Evolutionary conservation across 2,113 vertebrate species (phyloP).

Genomic region (Xyrauchen texanus): DNA sequence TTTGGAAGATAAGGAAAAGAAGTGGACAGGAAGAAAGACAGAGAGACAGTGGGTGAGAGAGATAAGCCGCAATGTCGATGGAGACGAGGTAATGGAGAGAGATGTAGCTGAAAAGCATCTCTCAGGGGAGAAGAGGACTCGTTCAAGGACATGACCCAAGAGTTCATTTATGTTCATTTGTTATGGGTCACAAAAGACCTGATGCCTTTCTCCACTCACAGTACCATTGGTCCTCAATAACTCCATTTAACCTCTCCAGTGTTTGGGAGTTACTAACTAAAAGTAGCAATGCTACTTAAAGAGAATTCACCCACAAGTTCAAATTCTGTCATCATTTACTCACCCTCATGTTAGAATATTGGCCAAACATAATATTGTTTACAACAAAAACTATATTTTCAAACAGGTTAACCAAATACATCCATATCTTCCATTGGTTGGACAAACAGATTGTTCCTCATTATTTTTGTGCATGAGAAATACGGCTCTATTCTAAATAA

Average conservation of each 20-base stretch:
- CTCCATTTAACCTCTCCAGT: not conserved
- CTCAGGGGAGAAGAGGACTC: slow-evolving; percentile 37
- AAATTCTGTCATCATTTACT: too few relatives aligned
- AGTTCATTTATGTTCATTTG: slow-evolving; percentile 54
- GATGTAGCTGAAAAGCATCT: slow-evolving; percentile 32
- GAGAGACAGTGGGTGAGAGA: slow-evolving; percentile 11
- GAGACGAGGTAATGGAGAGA: slow-evolving; percentile 35
- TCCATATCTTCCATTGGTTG: too few relatives aligned
- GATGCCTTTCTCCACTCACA: slow-evolving; percentile 42
- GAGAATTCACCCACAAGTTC: too few relatives aligned
- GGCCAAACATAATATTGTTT: too few relatives aligned
- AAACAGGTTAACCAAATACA: too few relatives aligned
- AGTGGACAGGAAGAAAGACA: slow-evolving; percentile 11
- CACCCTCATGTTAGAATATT: too few relatives aligned
- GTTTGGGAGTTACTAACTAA: too few relatives aligned
- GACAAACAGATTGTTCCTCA: too few relatives aligned
- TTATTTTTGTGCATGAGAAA: too few relatives aligned
- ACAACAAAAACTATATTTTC: too few relatives aligned
- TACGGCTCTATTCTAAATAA: too few relatives aligned
- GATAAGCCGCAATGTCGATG: slow-evolving; percentile 19
- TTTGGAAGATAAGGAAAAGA: not conserved
- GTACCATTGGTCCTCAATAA: not conserved
- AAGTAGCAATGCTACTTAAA: too few relatives aligned
- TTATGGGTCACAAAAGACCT: slow-evolving; percentile 53
- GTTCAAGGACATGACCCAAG: slow-evolving; percentile 53